Evolutionary conservation across 2,113 vertebrate genomes (phyloP), one percentile per base, ranked within the genome.

Genomic region (Osmerus eperlanus): DNA sequence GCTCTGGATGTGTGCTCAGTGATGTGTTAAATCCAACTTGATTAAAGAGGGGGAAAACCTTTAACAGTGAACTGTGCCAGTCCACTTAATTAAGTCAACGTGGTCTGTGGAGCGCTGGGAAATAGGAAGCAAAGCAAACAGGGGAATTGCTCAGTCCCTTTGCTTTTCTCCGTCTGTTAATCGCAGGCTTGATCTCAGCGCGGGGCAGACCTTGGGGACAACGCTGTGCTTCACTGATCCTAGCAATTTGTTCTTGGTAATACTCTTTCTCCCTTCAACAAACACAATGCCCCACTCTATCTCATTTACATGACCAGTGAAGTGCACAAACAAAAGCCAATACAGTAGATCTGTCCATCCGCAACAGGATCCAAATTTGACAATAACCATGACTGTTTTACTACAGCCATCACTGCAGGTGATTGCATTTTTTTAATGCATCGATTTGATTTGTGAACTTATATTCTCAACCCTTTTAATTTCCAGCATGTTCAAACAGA

Each of bases 1-100:
- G 77, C 73, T 83, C 54, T 75, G 78, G 67, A 73, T 81, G 78
- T 78, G 70, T 15, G 84, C 53, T 84, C 85, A 88, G 75, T 73
- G 83, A 83, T 83, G 90, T 88, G 89, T 86, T 89, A 89, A 92
- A 92, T 92, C 90, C 86, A n/a, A 78, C 83, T 89, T 91, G 90
- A 92, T 92, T 92, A 91, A 92, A 87, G 81, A 81, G 64, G 78
- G 81, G 84, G 84, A 86, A 86, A 65, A 55, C 81, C 78, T 78
- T 84, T 66, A 70, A 91, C 85, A 87, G 84, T 75, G 85, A 84
- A 85, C 83, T 65, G 78, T 81, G 83, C 87, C 75, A 74, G 86
- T 83, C 85, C 82, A 86, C 82, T 86, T 91, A 88, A 93, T 92
- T 87, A 92, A 86, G 89, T 87, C 85, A 81, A 84, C 84, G 83